Evolutionary conservation across 1,140 invertebrate species (phyloP).

Genomic region (Diprion similis): DNA sequence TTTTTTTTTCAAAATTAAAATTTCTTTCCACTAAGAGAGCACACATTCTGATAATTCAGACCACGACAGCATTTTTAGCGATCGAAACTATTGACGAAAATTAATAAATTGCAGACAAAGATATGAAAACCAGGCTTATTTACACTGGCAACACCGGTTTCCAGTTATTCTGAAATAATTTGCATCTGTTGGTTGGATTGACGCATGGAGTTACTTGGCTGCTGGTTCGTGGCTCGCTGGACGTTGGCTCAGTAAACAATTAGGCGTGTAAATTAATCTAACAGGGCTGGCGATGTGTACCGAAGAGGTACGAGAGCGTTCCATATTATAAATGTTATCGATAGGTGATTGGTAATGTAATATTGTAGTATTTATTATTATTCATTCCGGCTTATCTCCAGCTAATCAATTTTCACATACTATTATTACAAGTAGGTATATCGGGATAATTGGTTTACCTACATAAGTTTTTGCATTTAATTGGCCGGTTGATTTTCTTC

Average conservation of each 20-base stretch:
- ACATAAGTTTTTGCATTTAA: too few species aligned
- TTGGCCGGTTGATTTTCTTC: too few species aligned
- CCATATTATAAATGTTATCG: not conserved
- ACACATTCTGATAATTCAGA: too few species aligned
- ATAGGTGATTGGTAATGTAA: not conserved
- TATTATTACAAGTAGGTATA: conserved; percentile 19
- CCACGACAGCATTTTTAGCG: not conserved
- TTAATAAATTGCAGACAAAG: not conserved
- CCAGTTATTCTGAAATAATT: not conserved
- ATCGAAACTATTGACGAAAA: not conserved
- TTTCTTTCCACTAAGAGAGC: too few species aligned
- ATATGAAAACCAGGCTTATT: not conserved
- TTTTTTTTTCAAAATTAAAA: too few species aligned
- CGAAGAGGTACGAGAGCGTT: not conserved
- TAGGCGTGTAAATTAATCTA: conserved; percentile 48
- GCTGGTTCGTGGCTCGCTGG: conserved; percentile 20
- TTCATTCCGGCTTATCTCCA: not conserved
- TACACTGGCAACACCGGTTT: not conserved
- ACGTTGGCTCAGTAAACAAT: conserved; percentile 40
- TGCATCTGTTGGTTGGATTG: not conserved
- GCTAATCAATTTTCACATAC: not conserved
- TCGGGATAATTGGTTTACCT: conserved; percentile 35
- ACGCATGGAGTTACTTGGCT: conserved; percentile 20
- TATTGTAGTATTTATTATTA: not conserved
- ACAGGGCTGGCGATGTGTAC: conserved; percentile 28